These are phyloP conservation scores for Lampropteryx suffumata DNA, from an alignment of 2,888 invertebrate genomes.

Conservation along the genomic window DNA sequence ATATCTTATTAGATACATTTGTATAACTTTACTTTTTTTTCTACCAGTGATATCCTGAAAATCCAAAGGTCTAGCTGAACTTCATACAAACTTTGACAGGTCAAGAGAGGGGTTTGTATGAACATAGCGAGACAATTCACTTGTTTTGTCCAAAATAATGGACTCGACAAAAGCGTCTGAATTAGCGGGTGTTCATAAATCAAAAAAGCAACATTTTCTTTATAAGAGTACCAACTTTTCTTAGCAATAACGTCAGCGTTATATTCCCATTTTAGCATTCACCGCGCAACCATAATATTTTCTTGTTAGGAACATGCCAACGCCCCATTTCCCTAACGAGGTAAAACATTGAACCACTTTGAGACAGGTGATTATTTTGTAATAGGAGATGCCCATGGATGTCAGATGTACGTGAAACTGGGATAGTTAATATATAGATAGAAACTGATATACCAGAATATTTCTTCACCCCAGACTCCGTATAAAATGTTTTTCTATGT, in stretches of 20 bases:
- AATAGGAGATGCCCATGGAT: constrained; percentile 4
- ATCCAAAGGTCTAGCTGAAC: no score
- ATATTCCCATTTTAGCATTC: constrained; percentile 15
- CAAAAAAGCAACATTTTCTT: background rate
- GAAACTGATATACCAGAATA: no score
- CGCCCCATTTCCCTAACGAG: constrained; percentile 17
- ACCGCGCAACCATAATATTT: constrained; percentile 14
- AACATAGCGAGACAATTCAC: no score
- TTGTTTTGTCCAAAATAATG: no score
- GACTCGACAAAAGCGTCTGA: background rate
- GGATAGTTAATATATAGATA: background rate
- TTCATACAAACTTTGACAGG: no score
- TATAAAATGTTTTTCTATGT: no score
- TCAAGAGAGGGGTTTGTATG: no score
- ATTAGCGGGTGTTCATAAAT: background rate
- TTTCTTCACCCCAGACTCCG: no score
- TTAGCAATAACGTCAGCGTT: constrained; percentile 9
- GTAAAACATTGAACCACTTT: constrained; percentile 9
- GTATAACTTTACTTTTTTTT: no score
- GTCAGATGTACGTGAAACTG: background rate
- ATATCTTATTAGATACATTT: no score
- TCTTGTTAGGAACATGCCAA: constrained; percentile 19
- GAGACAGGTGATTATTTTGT: constrained; percentile 12
- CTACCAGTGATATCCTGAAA: no score
- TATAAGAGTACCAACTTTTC: background rate